Base-by-base conservation (phyloP, 2,888 invertebrate genomes). In the Neoaliturus tenellus region DNA sequence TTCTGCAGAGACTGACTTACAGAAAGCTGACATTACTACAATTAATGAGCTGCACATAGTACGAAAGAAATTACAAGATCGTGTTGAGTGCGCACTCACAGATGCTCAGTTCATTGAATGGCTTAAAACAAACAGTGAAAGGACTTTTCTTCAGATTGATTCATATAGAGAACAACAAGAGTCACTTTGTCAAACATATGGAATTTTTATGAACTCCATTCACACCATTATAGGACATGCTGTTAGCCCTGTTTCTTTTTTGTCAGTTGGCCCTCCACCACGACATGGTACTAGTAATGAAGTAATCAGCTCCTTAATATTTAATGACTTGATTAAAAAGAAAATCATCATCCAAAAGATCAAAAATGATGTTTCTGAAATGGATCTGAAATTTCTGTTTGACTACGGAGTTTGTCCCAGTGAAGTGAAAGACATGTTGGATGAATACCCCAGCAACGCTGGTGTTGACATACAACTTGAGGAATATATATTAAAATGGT, bases 91-190 rank as follows among this genome's bases (percentile, higher is more conserved):
- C 4, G 5, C 23, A 8, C 14, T 25, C 6, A 6, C 6, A 3
- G 5, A 23, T 8, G 31, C 6, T 4, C 5, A 67, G 8, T 23
- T 6, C 14, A 84, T 87, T 25, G 78, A 82, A 44, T 83, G 83
- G 25, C 80, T 87, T 14, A 87, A 87, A 84, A 78, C 85, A 48
- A 80, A 73, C 23, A 83, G 86, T 81, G 82, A 83, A 33, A 83
- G 84, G n/a, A 83, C 80, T 35, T 83, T 87, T 55, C 80, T 86
- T 80, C 86, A 87, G 83, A 86, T 87, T 33, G 85, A 87, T 67
- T 85, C 87, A 3, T 88, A 85, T 51, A 85, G 84, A 85, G 81
- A 80, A 83, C 88, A 88, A 83, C 85, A 87, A 84, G 80, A 85
- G 23, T 85, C 58, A 69, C 25, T 87, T 25, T 41, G 44, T 55